Conservation (phyloP, 1,140 invertebrate genomes). For the Platyscapa corneri region DNA sequence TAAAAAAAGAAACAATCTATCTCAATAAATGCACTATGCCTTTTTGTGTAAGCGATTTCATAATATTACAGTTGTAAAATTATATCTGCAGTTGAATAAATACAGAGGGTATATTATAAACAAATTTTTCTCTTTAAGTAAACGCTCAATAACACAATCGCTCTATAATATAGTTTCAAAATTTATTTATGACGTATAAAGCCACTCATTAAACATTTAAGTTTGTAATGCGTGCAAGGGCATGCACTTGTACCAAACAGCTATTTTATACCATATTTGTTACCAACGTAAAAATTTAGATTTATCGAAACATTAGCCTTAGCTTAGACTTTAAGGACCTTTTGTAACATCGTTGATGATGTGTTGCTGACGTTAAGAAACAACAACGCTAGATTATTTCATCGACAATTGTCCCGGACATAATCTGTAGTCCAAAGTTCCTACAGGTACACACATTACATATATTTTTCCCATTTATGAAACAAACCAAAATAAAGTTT, state of each 20-base stretch:
- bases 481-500: conserved; percentile 72
- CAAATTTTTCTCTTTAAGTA: background rate
- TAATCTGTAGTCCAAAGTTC: conserved; percentile 73
- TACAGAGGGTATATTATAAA: background rate
- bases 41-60: conserved; percentile 19
- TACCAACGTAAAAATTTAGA: conserved; percentile 68
- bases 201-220: conserved; percentile 37
- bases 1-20: background rate
- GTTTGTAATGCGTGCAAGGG: conserved; percentile 41
- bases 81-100: conserved; percentile 13
- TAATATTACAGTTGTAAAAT: conserved; percentile 31
- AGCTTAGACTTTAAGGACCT: conserved; percentile 58
- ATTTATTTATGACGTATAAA: conserved; percentile 15
- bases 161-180: conserved; percentile 7
- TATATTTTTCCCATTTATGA: conserved; percentile 72
- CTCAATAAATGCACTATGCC: conserved; percentile 16
- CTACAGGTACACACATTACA: conserved; percentile 70
- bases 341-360: conserved; percentile 56
- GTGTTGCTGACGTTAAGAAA: conserved; percentile 37
- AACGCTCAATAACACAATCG: background rate
- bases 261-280: conserved; percentile 71
- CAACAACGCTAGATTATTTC: conserved; percentile 48
- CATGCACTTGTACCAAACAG: conserved; percentile 54
- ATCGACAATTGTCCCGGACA: conserved; percentile 58
- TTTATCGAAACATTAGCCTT: conserved; percentile 64